Base-by-base conservation (phyloP, 2,888 invertebrate genomes). In the Malthinus flaveolus region DNA sequence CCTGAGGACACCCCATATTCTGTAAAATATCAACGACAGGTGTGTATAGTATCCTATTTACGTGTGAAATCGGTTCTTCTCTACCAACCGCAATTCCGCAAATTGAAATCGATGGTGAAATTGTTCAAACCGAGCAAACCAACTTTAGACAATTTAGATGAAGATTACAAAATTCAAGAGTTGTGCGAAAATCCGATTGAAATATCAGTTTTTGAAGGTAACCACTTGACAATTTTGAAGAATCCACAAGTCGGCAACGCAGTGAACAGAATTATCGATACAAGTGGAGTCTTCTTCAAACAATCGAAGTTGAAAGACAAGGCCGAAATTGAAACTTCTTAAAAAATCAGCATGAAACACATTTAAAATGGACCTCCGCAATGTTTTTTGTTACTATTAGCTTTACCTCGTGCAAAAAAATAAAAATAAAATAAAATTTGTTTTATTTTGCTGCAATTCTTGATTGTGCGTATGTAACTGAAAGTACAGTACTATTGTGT, bases 171-270 rank as follows among this genome's bases (percentile, higher is more conserved):
- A 11, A 74, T 91, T 0, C 82, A 84, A 0, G 81, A 83, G 73
- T 73, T 82, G 15, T 86, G 86, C 0, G 81, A 82, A 23, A 80
- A 81, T 0, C 80, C 80, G 1, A 82, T 89, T 0, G 81, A 82
- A 0, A 79, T 90, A 0, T 83, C 85, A 67, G 83, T 81, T 45
- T 78, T 89, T n/a, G 88, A 89, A 69, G 91, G 91, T 7, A 87
- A 88, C 71, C 91, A 92, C 68, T 74, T 83, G 0, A 85, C 85
- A 36, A 88, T 91, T 68, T 71, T 91, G 65, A 85, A 89, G 9
- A 88, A 86, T 68, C 80, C 83, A 47, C 84, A 84, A 65, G 78
- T 86, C 47, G 83, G 85, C 0, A 80, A 84, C 59, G 79, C 85
- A 9, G 85, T 89, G 32, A 87, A 87, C 62, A 46, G 31, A 1